Evolutionary conservation across 2,888 invertebrate species (phyloP).

Genomic region (Acleris laterana): DNA sequence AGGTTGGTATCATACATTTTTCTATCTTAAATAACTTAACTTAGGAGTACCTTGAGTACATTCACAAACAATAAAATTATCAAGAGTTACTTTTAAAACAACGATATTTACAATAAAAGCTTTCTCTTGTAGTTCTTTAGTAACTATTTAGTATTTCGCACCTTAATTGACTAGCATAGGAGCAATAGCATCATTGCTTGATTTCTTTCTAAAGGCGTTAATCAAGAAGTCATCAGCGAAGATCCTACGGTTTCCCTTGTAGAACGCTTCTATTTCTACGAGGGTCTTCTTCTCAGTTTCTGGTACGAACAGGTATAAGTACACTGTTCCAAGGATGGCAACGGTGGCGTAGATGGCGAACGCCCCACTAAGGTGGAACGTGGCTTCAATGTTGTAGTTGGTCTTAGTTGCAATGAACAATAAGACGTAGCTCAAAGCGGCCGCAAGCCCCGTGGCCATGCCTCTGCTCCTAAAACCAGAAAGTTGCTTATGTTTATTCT

Average conservation of each 20-base stretch:
- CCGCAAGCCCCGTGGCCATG: slow-evolving; percentile 78
- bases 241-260: slow-evolving; percentile 67
- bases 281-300: slow-evolving; percentile 82
- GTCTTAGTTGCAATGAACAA: slow-evolving; percentile 81
- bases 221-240: slow-evolving; percentile 76
- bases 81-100: not conserved
- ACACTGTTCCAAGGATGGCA: slow-evolving; percentile 74
- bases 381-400: slow-evolving; percentile 78
- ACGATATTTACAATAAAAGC: slow-evolving; percentile 4
- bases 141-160: not conserved
- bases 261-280: slow-evolving; percentile 80
- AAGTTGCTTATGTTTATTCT: not conserved
- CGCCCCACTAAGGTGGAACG: slow-evolving; percentile 75
- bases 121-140: not conserved
- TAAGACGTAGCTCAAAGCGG: slow-evolving; percentile 77
- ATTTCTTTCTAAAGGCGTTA: slow-evolving; percentile 68
- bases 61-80: not conserved
- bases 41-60: not conserved
- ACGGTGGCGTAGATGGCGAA: slow-evolving; percentile 75
- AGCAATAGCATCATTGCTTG: slow-evolving; percentile 52
- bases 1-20: not conserved
- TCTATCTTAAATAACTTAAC: not conserved
- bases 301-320: slow-evolving; percentile 80
- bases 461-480: slow-evolving; percentile 77
- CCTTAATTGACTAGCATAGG: slow-evolving; percentile 67